Conservation (phyloP, 1,140 invertebrate species). For the Calliopsis andreniformis region DNA sequence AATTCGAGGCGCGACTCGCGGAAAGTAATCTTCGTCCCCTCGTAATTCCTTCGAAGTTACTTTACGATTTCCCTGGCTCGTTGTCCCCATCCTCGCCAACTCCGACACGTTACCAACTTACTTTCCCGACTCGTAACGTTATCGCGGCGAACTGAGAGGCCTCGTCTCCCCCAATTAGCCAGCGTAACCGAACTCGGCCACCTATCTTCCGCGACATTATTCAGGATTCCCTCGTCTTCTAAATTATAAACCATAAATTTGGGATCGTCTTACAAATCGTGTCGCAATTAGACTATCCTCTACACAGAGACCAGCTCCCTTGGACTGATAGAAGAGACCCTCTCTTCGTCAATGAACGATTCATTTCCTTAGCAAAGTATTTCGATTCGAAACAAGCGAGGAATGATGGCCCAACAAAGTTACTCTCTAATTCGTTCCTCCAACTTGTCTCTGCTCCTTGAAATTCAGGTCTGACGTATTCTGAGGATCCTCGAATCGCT, state of each 20-base stretch:
- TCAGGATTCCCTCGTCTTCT: slow-evolving; percentile 28
- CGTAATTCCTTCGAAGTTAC: slow-evolving; percentile 51
- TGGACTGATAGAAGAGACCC: no score
- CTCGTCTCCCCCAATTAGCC: slow-evolving; percentile 39
- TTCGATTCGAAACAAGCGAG: no score
- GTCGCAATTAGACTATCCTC: not conserved
- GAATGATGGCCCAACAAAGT: no score
- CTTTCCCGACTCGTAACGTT: slow-evolving; percentile 52
- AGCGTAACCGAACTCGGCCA: slow-evolving; percentile 36
- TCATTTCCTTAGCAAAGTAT: no score
- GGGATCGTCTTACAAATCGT: slow-evolving; percentile 14
- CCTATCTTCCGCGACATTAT: slow-evolving; percentile 31
- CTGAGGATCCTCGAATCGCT: not conserved
- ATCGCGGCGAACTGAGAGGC: slow-evolving; percentile 38
- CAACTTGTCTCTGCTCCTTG: not conserved
- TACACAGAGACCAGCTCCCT: no score
- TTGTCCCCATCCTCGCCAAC: not conserved
- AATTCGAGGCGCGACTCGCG: slow-evolving; percentile 13
- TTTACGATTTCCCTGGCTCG: slow-evolving; percentile 36
- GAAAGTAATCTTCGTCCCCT: slow-evolving; percentile 48
- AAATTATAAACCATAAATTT: slow-evolving; percentile 44
- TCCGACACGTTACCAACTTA: slow-evolving; percentile 38
- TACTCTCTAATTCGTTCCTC: no score
- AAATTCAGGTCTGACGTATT: not conserved
- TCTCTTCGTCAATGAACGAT: no score